Percentiles rank a stretch among this genome's conserved stretches.
Evolutionary conservation across 1,140 invertebrate genomes (phyloP).

Genomic region (Saccostrea glomerata): DNA sequence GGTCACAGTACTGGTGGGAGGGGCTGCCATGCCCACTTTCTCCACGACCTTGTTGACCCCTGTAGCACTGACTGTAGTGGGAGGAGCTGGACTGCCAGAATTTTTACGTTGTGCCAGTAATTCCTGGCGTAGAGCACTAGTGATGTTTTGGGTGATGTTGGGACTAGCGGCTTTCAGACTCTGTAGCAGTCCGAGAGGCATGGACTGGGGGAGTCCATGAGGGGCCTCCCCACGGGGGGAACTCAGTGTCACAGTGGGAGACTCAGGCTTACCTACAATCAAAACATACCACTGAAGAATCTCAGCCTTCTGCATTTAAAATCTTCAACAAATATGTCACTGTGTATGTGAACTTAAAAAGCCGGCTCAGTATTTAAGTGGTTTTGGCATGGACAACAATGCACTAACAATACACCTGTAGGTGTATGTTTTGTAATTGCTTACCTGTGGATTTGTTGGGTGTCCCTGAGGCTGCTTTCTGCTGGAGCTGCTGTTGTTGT

Average conservation of each 20-base stretch:
- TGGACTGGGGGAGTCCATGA: constrained; percentile 38
- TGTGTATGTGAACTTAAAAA: no score
- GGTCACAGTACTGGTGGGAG: constrained; percentile 18
- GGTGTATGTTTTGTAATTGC: not conserved
- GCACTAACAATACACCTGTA: no score
- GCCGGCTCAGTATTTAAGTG: no score
- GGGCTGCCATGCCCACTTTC: constrained; percentile 51
- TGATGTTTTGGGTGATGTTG: constrained; percentile 43
- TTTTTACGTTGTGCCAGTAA: constrained; percentile 44
- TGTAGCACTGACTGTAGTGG: constrained; percentile 49
- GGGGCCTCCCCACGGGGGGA: constrained; percentile 21
- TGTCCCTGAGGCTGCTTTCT: constrained; percentile 42
- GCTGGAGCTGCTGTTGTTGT: constrained; percentile 49
- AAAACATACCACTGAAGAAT: not conserved
- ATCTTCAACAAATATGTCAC: no score
- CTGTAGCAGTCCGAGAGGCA: constrained; percentile 50
- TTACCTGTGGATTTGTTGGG: constrained; percentile 41
- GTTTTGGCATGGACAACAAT: no score
- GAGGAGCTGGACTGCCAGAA: constrained; percentile 41
- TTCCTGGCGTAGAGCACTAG: constrained; percentile 50
- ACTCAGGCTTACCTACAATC: not conserved
- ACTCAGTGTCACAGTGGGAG: not conserved
- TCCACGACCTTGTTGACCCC: constrained; percentile 39
- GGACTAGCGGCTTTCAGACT: constrained; percentile 48
- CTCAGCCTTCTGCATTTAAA: no score